phyloP scores from a whole-genome alignment of 1,140 invertebrate species.

The Drosophila yakuba region DNA sequence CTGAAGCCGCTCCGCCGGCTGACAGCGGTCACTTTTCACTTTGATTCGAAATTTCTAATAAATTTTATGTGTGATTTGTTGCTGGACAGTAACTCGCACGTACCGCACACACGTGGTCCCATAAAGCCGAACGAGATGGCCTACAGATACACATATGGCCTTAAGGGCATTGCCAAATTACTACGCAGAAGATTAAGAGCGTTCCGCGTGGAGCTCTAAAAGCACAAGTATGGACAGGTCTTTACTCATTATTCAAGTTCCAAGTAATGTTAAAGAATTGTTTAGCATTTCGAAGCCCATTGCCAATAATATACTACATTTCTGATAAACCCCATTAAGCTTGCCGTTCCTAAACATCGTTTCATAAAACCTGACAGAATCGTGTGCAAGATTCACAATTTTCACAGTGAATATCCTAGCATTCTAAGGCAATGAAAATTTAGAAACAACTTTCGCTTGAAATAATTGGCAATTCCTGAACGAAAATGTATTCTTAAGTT shows the following conservation, averaged over 20 bases:
- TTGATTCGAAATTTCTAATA: constrained; percentile 82
- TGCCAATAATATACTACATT: not conserved
- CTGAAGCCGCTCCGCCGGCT: constrained; percentile 29
- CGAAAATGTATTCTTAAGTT: not conserved
- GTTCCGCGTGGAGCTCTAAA: not conserved
- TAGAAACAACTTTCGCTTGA: not conserved
- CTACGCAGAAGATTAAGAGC: constrained; percentile 21
- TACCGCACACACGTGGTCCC: constrained; percentile 48
- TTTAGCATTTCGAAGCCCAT: too few species aligned
- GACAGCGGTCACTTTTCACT: constrained; percentile 78
- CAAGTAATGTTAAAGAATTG: too few species aligned
- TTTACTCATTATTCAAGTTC: not conserved
- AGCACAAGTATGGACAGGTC: not conserved
- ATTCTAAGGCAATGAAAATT: too few species aligned
- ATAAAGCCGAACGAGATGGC: constrained; percentile 64
- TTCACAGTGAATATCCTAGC: not conserved
- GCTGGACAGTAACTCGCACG: constrained; percentile 45
- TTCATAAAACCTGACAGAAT: not conserved
- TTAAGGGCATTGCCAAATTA: constrained; percentile 21
- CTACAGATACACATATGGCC: constrained; percentile 64
- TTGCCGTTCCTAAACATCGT: not conserved
- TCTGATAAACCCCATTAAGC: not conserved
- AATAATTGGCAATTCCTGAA: not conserved
- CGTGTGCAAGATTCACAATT: not conserved
- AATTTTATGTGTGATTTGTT: constrained; percentile 79